Evolutionary conservation across 2,797 vertebrate genomes (phyloP).

Genomic region (Sebastes nivosus): DNA sequence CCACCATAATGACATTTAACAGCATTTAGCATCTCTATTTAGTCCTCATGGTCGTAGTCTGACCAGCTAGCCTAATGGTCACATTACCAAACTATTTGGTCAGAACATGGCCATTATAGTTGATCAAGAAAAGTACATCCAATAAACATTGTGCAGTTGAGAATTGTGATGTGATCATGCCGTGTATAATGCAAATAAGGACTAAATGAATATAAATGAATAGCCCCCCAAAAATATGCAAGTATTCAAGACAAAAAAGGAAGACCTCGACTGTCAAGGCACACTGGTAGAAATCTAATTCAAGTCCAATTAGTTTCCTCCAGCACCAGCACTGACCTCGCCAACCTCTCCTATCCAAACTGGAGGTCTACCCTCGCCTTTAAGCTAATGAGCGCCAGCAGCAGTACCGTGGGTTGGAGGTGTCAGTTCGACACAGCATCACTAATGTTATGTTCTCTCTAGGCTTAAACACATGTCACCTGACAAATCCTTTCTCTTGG

Average conservation of each 20-base stretch:
- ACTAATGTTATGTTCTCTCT: neutral
- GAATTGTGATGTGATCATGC: neutral
- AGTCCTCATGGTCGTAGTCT: neutral
- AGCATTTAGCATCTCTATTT: neutral
- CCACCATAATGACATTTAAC: neutral
- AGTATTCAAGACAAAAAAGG: neutral
- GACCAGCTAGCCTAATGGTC: neutral
- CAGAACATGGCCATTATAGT: neutral
- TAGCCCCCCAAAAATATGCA: neutral
- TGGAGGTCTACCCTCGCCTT: conserved; percentile 1
- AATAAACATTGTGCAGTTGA: neutral
- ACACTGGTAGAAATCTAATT: conserved; percentile 4
- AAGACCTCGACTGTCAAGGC: neutral
- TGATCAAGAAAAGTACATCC: neutral
- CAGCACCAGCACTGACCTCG: neutral
- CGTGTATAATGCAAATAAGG: neutral
- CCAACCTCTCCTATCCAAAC: neutral
- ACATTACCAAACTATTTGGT: neutral
- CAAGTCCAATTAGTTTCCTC: conserved; percentile 18
- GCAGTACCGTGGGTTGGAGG: neutral
- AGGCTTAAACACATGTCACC: neutral
- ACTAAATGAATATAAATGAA: neutral
- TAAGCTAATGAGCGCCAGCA: conserved; percentile 21
- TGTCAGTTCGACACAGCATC: conserved; percentile 3
- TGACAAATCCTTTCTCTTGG: neutral